Conservation (phyloP, 2,888 invertebrate species). For the Drosophila crucigera region DNA sequence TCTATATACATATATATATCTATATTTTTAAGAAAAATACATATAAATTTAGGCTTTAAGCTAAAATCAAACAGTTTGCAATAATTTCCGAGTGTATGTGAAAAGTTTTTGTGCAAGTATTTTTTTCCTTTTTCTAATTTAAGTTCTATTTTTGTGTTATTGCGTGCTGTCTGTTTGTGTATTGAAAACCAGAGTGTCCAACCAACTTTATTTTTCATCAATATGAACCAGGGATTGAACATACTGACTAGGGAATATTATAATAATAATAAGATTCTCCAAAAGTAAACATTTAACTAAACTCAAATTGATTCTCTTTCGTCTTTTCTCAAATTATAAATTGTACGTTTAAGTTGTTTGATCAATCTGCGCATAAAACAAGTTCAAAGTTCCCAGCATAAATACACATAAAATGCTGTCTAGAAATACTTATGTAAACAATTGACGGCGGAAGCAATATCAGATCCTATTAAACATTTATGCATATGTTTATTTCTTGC, state of each 20-base stretch:
- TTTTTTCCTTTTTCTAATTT: conserved; percentile 2
- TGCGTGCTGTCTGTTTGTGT: conserved; percentile 24
- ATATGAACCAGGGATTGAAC: conserved; percentile 21
- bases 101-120: conserved; percentile 17
- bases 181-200: background rate
- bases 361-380: conserved; percentile 34
- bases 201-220: conserved; percentile 4
- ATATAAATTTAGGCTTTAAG: conserved; percentile 21
- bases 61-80: conserved; percentile 11
- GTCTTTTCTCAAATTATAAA: conserved; percentile 6
- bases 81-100: conserved; percentile 6
- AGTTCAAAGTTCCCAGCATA: conserved; percentile 21
- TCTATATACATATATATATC: conserved; percentile 12
- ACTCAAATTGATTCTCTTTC: background rate
- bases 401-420: background rate
- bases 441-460: background rate
- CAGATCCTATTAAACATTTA: conserved; percentile 12
- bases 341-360: conserved; percentile 22
- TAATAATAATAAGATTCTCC: conserved; percentile 9
- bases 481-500: conserved; percentile 7
- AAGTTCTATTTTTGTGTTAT: conserved; percentile 7
- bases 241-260: conserved; percentile 6
- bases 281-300: conserved; percentile 5
- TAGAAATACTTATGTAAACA: conserved; percentile 1
- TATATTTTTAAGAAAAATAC: conserved; percentile 7